Base-by-base conservation (phyloP, 2,888 invertebrate genomes). In the Deroplatys truncata region DNA sequence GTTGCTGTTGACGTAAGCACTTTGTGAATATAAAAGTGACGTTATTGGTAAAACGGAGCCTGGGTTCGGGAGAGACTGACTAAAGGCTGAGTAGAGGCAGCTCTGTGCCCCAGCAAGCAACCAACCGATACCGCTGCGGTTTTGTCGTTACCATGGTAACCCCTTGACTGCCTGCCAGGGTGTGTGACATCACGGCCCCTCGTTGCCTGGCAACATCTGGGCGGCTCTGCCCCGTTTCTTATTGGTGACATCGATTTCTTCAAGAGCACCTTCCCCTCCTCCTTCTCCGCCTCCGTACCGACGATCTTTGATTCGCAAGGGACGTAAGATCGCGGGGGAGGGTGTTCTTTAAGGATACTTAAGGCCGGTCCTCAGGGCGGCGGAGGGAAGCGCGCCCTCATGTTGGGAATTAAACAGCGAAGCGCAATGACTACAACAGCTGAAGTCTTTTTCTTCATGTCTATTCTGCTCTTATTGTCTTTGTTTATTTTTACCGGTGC, bases 171-270 rank as follows among this genome's bases (percentile, higher is more conserved):
- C 49, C 49, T 49, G 56, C 56, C 56, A 28, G 43, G 49, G n/a
- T 43, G 49, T 85, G 49, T 85, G 28, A 49, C 85, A 85, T 85
- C 56, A 85, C 49, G 49, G 85, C 15, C 9, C 85, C 49, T 43
- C 85, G 49, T 85, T 43, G 49, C 56, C 87, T 10, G 15, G 82
- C 87, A 87, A 35, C 87, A 35, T 87, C 82, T 87, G 87, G 56
- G 56, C 35, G 82, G 82, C 82, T 35, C 83, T 83, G 82, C 83
- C 31, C 85, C 85, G 88, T 86, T 88, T 90, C 89, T 89, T 89
- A 90, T 90, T 90, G 90, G 90, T 88, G 90, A 90, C 90, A 90
- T 90, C 90, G 90, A 90, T 90, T 87, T 90, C 90, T 89, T 89
- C 86, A 87, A n/a, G 8, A 43, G 87, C 20, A 20, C 56, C 56